Percentiles rank a stretch among this genome's conserved stretches.
Evolutionary conservation across 2,113 vertebrate genomes (phyloP).

Genomic region (Apistogramma diplotaenia): DNA sequence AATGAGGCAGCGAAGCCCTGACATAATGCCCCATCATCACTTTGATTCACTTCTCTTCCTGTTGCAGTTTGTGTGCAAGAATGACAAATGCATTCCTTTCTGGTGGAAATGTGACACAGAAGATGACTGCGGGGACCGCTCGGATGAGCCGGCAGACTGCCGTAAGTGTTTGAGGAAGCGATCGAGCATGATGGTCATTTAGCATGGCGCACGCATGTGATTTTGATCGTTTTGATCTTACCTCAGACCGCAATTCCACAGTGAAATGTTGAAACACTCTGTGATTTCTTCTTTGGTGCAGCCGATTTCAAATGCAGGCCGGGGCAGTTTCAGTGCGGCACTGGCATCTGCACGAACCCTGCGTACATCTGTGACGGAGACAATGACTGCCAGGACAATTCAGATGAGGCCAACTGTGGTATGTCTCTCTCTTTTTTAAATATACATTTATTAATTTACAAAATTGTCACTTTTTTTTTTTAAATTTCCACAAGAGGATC

Average conservation of each 20-base stretch:
- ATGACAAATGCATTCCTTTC: conserved; percentile 99
- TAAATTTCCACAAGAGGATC: not conserved
- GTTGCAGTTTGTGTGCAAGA: conserved; percentile 94
- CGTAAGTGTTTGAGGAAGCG: conserved; percentile 80
- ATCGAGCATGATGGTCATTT: fast-evolving
- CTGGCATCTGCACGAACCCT: conserved; percentile 96
- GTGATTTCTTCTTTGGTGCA: conserved; percentile 52
- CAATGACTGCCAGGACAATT: conserved; percentile 97
- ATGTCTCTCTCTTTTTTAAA: not conserved
- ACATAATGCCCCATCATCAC: not conserved
- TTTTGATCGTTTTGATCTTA: not conserved
- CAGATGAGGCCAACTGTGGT: conserved; percentile 96
- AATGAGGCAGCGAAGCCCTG: not conserved
- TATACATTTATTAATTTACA: not conserved
- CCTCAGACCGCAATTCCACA: not conserved
- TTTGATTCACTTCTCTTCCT: not conserved
- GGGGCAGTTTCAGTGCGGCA: conserved; percentile 96
- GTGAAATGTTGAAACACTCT: not conserved
- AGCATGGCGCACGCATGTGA: not conserved
- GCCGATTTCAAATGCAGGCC: conserved; percentile 95
- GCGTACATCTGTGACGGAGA: conserved; percentile 98
- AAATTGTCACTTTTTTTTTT: fast-evolving
- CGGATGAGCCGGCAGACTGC: conserved; percentile 90
- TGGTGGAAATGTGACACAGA: conserved; percentile 99
- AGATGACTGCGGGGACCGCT: conserved; percentile 95